phyloP scores from a whole-genome alignment of 2,113 vertebrate genomes.

The Pelmatolapia mariae region DNA sequence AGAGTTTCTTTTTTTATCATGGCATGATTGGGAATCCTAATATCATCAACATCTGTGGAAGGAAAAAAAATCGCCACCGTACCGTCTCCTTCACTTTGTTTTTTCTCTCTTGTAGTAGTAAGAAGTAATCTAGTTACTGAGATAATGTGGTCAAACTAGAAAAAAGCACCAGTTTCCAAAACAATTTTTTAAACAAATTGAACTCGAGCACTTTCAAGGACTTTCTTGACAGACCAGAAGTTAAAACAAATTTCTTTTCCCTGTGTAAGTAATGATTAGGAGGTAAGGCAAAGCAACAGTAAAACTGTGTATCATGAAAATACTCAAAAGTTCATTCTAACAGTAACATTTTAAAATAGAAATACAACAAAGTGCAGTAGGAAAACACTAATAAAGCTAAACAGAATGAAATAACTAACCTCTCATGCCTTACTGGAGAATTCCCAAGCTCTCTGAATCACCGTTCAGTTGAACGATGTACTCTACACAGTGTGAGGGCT shows the following conservation, averaged over 20 bases:
- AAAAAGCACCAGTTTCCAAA: background rate
- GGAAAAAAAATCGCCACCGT: background rate
- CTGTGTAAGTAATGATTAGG: background rate
- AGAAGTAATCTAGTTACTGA: background rate
- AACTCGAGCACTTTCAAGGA: background rate
- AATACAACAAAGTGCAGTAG: background rate
- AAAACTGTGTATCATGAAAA: background rate
- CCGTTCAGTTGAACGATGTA: background rate
- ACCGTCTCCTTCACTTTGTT: fast-evolving
- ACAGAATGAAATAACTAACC: background rate
- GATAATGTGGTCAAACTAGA: background rate
- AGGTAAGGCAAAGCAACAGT: background rate
- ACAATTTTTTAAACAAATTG: background rate
- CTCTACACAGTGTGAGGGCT: background rate
- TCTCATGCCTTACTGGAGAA: background rate
- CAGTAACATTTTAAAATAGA: background rate
- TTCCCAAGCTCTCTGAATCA: background rate
- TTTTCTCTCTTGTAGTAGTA: background rate
- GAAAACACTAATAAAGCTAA: background rate
- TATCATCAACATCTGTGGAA: background rate
- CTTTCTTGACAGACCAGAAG: background rate
- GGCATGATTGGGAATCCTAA: background rate
- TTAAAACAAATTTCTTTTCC: background rate
- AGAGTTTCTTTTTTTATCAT: background rate
- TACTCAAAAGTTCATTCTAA: background rate